Base-by-base conservation (phyloP, 2,888 invertebrate genomes). In the Nipponacmea schrenckii region DNA sequence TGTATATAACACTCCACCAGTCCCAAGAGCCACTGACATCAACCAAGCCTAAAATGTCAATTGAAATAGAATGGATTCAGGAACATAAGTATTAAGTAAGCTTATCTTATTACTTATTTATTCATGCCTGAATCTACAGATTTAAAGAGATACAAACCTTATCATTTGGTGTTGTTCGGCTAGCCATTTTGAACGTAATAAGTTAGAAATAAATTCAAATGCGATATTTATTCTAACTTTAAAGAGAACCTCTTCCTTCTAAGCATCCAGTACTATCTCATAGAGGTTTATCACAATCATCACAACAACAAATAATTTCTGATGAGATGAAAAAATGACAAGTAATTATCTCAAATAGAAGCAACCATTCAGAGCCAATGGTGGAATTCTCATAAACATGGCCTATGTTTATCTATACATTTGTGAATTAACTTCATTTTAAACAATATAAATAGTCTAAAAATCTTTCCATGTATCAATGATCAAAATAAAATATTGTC, bases 131-230 rank as follows among this genome's bases (percentile, higher is more conserved):
- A n/a, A n/a, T n/a, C n/a, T 44, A 62, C 39, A 8, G 10, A 8
- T 39, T 39, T 39, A 39, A 39, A 8, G 39, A 27, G 31, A 62
- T 39, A 56, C 72, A 48, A 44, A 78, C 77, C 77, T 78, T 78
- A 67, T 78, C 77, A 62, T 69, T 73, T 48, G 77, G 77, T 67
- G 74, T 73, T 45, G 74, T 76, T 70, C 74, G 73, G 62, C 74
- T 75, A 31, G 73, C 77, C 77, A 78, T 78, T 75, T 64, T 73
- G 56, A 44, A 39, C 44, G 26, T 27, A 15, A 24, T 56, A 20
- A 56, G 56, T 56, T 39, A 39, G 39, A 39, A 39, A 39, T 39
- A 39, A 39, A 39, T 39, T 39, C 39, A 39, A 39, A 8, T 39
- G 39, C 4, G 39, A 39, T 39, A 39, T 39, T 39, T 39, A 39